Evolutionary conservation across 2,888 invertebrate species (phyloP), one percentile per base, ranked within the genome.

Genomic region (Meiosimyza platycephala): DNA sequence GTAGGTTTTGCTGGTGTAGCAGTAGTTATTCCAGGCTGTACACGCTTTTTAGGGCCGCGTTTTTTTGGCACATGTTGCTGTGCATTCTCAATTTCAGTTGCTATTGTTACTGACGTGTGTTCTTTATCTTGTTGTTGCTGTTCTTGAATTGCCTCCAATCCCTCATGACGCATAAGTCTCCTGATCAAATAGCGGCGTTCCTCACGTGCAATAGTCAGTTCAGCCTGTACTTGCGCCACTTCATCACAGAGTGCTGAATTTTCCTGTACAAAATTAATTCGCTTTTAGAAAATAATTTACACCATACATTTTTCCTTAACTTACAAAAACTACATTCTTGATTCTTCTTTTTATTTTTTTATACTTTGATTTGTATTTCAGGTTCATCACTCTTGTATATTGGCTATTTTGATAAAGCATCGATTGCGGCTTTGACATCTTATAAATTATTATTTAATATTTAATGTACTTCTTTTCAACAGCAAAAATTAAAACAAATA

Each of bases 161-260:
- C 89, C 82, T 93, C 92, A 85, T 91, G 90, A 80, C 92, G 92
- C 79, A 93, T 90, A 22, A 96, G 87, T 85, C 95, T 95, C 76
- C 92, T 91, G 47, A 95, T 88, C 59, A 97, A 88, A 86, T 92
- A 95, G 78, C 94, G 91, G 75, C 96, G 89, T 85, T 97, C 96
- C 83, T 96, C 95, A 82, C 94, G 94, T 0, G 93, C 92, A 69
- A 93, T 90, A 40, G 93, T 87, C 65, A 95, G 91, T 84, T 94
- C 94, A 80, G 95, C 93, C 87, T 97, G 96, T 76, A 94, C 91
- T 85, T 93, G 91, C 1, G 94, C 92, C 16, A 96, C 93, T 89
- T 96, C 95, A 88, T 97, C 97, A 86, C 96, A 95, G 3, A 96
- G 85, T 6, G 94, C 93, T 69, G 94, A 93, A 88, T 94, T 95